phyloP scores from a whole-genome alignment of 2,888 invertebrate species.

The Seira ritae region DNA sequence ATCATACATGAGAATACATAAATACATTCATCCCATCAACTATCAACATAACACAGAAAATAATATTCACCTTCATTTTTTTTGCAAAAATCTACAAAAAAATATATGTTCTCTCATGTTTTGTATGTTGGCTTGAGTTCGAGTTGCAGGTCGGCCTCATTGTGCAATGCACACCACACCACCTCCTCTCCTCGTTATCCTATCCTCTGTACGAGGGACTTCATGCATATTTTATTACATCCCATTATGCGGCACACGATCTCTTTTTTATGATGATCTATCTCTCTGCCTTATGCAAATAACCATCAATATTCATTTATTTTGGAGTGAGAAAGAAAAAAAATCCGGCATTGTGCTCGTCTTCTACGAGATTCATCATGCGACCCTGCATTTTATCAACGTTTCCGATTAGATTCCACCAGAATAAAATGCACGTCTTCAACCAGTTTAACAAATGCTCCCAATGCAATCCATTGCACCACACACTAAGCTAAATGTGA shows the following conservation, averaged over 20 bases:
- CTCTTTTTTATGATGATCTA: conserved; percentile 6
- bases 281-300: conserved; percentile 30
- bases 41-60: background rate
- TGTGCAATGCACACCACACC: background rate
- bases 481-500: too few species aligned
- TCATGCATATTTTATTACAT: conserved; percentile 5
- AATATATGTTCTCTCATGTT: background rate
- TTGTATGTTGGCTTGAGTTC: background rate
- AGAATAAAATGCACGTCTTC: too few species aligned
- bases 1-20: background rate
- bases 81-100: too few species aligned
- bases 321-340: conserved; percentile 5
- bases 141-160: background rate
- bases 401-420: too few species aligned
- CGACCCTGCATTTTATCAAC: too few species aligned
- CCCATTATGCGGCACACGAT: conserved; percentile 11
- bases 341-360: too few species aligned
- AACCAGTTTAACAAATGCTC: too few species aligned
- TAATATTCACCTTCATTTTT: background rate
- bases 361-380: too few species aligned
- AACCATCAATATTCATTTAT: conserved; percentile 59
- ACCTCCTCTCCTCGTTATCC: background rate
- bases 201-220: background rate
- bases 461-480: too few species aligned
- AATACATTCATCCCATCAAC: background rate